Evolutionary conservation across 1,140 invertebrate species (phyloP).

Genomic region (Drosophila ercepeae): DNA sequence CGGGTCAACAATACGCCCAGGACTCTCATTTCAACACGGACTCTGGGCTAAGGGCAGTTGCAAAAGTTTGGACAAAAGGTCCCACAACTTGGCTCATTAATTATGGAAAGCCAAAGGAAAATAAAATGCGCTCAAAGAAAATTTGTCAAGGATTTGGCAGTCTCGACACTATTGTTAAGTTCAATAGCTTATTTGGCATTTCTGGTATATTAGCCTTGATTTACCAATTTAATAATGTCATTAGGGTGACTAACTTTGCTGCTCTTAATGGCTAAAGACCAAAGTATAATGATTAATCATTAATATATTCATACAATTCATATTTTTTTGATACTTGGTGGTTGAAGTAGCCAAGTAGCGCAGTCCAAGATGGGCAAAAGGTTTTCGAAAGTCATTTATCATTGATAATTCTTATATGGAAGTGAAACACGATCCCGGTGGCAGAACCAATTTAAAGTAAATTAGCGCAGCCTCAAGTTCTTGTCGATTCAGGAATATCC

Average conservation of each 20-base stretch:
- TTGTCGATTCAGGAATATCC: slow-evolving; percentile 47
- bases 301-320: neutral
- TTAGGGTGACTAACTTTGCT: slow-evolving; percentile 51
- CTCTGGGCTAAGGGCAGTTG: neutral
- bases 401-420: slow-evolving; percentile 53
- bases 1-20: slow-evolving; percentile 45
- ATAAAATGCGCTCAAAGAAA: slow-evolving; percentile 43
- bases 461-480: slow-evolving; percentile 57
- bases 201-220: slow-evolving; percentile 59
- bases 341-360: neutral
- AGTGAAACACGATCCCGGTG: slow-evolving; percentile 25
- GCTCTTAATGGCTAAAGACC: neutral
- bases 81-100: slow-evolving; percentile 71
- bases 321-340: neutral
- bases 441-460: slow-evolving; percentile 79
- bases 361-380: neutral
- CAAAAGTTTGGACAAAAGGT: slow-evolving; percentile 66
- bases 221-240: slow-evolving; percentile 74
- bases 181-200: slow-evolving; percentile 64
- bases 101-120: slow-evolving; percentile 50
- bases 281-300: neutral
- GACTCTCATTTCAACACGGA: neutral
- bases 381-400: slow-evolving; percentile 58
- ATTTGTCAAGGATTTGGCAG: slow-evolving; percentile 42
- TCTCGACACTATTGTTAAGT: slow-evolving; percentile 17